Conservation (phyloP, 1,140 invertebrate genomes). For the Drosophila yakuba region DNA sequence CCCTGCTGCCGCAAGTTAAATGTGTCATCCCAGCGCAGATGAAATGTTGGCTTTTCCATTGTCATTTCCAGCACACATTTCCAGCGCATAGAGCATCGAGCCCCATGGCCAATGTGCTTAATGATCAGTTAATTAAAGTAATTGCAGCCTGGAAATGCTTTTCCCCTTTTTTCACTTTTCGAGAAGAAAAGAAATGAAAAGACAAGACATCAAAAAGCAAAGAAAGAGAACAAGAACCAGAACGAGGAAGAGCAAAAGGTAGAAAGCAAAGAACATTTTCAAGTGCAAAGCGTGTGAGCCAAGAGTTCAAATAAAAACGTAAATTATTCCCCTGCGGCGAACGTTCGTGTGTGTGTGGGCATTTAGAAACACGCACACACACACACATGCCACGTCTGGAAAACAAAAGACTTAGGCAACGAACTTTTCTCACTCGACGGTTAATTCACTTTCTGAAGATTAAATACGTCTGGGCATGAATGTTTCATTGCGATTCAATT, state of each 20-base stretch:
- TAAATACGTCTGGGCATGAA: conserved; percentile 2
- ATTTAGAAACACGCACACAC: conserved; percentile 35
- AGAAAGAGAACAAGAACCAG: conserved; percentile 29
- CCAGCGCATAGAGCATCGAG: background rate
- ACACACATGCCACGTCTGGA: conserved; percentile 4
- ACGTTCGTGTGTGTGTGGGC: conserved; percentile 2
- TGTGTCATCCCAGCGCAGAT: conserved; percentile 30
- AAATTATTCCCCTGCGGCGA: conserved; percentile 40
- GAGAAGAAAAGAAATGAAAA: conserved; percentile 40
- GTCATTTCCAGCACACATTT: conserved; percentile 66
- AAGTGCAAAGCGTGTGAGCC: conserved; percentile 76
- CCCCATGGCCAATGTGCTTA: conserved; percentile 60
- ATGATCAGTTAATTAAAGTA: conserved; percentile 83
- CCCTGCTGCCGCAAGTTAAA: conserved; percentile 31
- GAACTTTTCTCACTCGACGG: conserved; percentile 54
- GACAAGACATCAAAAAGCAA: conserved; percentile 18
- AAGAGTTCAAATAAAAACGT: conserved; percentile 66
- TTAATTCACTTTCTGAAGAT: conserved; percentile 30
- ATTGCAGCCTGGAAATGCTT: conserved; percentile 63
- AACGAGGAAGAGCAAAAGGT: conserved; percentile 14
- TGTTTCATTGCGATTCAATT: background rate
- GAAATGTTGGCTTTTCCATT: conserved; percentile 61
- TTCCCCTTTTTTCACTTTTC: conserved; percentile 21
- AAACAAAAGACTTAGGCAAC: conserved; percentile 82
- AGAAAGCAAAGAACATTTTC: conserved; percentile 59